Base-by-base conservation (phyloP, 2,888 invertebrate genomes). In the Coleophora deauratella region DNA sequence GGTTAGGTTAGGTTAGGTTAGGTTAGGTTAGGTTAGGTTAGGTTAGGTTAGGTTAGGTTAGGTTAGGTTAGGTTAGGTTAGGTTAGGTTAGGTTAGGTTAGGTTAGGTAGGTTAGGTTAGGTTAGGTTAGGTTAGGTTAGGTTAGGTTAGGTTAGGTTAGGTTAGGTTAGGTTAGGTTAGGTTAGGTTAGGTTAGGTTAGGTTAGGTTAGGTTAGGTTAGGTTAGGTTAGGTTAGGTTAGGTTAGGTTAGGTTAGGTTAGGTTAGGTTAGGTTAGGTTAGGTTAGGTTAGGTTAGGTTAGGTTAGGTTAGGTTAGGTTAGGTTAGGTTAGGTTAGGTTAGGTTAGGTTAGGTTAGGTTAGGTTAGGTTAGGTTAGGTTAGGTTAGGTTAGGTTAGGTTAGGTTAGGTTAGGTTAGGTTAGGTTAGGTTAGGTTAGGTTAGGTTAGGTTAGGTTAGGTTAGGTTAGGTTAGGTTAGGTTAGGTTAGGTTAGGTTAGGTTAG, bases 401-500 rank as follows among this genome's bases (percentile, higher is more conserved):
- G 47, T 42, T 47, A 42, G 38, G 44, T 38, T 44, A 35, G 38
- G 38, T 38, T 38, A 38, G 38, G 47, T 42, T 42, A 42, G 42
- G 42, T 42, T 42, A 42, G 42, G 42, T 42, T 42, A 42, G 42
- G 42, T 42, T 42, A 42, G 42, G 42, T 42, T 42, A 42, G 42
- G 42, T 42, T 42, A 42, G 42, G 42, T 42, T 42, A 42, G 42
- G 37, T 42, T 42, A 42, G 42, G 42, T 42, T 42, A 42, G 42
- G 42, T 42, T 42, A 42, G 47, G 47, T 47, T 47, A 48, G 48
- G 48, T 49, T 49, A 49, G 49, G 49, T 49, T 49, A 46, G 49
- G 46, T 49, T 46, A 49, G 46, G 49, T 49, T 49, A 49, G 49
- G 49, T 49, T 46, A 44, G 49, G 46, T 49, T 46, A 46, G 49